These are phyloP conservation scores for Ptilorrhoa leucosticta DNA, from an alignment of 2,113 vertebrate species.

Conservation along the genomic window DNA sequence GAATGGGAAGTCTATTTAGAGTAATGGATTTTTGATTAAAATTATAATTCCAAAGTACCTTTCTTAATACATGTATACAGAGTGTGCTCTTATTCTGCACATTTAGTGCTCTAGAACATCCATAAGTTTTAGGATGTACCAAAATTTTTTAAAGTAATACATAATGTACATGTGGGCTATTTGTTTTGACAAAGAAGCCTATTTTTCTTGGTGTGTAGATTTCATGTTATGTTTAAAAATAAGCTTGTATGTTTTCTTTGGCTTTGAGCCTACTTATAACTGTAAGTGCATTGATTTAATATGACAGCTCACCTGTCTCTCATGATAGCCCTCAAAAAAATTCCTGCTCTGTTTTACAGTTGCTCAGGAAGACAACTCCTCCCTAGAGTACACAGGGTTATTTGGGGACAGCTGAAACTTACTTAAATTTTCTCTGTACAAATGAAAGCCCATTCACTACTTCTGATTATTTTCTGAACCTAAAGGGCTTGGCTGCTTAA, in stretches of 20 bases:
- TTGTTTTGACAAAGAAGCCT: neutral
- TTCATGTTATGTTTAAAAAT: neutral
- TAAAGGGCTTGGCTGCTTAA: neutral
- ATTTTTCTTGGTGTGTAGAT: neutral
- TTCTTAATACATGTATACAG: neutral
- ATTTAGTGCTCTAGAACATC: neutral
- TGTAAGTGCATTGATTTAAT: constrained; percentile 3
- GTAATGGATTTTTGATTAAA: neutral
- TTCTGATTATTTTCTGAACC: neutral
- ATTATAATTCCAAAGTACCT: neutral
- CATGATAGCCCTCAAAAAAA: neutral
- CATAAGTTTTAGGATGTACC: neutral
- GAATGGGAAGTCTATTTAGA: neutral
- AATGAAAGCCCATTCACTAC: neutral
- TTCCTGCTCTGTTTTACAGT: neutral
- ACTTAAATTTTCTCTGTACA: neutral
- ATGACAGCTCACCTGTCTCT: constrained; percentile 21
- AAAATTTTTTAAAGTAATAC: neutral
- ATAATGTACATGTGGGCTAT: neutral
- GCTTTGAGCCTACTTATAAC: neutral
- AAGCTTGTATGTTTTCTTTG: neutral
- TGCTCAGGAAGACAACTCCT: neutral
- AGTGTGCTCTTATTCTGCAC: neutral
- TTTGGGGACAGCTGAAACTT: neutral
- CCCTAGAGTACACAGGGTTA: neutral